A percentile compares a stretch with the other conserved stretches of the same genome.
phyloP scores from a whole-genome alignment of 2,888 invertebrate species.

The Oithona nana region DNA sequence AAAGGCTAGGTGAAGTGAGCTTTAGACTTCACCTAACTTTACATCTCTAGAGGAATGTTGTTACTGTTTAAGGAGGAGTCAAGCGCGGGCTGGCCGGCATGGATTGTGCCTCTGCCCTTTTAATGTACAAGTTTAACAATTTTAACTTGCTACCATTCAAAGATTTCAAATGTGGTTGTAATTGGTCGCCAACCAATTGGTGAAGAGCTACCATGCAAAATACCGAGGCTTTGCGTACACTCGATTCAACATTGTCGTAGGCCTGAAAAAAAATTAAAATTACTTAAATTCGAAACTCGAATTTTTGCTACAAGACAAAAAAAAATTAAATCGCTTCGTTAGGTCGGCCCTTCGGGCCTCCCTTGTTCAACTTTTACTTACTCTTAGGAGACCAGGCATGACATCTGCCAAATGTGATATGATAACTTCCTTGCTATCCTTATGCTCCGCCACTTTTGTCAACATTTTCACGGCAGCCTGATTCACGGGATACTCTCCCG shows the following conservation, averaged over 20 bases:
- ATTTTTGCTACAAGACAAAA: too few relatives aligned
- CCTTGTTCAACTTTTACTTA: too few relatives aligned
- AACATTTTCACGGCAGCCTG: conserved; percentile 82
- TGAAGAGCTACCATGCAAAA: conserved; percentile 94
- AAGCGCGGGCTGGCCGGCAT: neutral
- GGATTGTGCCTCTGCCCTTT: conserved; percentile 32
- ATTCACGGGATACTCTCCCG: conserved; percentile 65
- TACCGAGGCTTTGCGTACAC: conserved; percentile 84
- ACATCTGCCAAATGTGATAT: conserved; percentile 50
- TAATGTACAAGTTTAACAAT: conserved; percentile 56
- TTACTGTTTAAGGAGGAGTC: too few relatives aligned
- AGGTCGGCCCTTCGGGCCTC: too few relatives aligned
- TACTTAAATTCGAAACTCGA: too few relatives aligned
- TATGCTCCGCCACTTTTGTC: conserved; percentile 53
- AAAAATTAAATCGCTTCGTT: too few relatives aligned
- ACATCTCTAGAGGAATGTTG: too few relatives aligned
- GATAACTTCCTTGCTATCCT: conserved; percentile 46
- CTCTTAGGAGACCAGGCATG: conserved; percentile 73
- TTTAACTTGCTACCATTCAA: conserved; percentile 78
- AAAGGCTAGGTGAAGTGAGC: too few relatives aligned
- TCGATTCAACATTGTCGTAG: conserved; percentile 75
- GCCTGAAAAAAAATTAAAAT: conserved; percentile 38
- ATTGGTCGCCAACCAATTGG: conserved; percentile 63
- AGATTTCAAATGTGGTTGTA: conserved; percentile 49
- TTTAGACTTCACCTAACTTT: too few relatives aligned